Base-by-base conservation (phyloP, 2,113 vertebrate genomes). In the Chloroceryle aenea region DNA sequence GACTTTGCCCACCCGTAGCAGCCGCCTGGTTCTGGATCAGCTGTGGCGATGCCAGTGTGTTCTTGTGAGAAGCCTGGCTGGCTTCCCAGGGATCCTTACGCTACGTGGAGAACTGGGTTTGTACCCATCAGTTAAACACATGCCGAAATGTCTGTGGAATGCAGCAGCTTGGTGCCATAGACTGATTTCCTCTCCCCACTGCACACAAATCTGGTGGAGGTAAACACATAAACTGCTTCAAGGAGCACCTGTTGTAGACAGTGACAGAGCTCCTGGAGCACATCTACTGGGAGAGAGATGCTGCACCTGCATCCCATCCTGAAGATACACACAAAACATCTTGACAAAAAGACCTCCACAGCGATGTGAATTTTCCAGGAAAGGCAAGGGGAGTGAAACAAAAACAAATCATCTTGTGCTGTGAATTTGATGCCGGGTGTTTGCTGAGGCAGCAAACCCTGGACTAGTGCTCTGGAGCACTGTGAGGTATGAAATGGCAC, bases 391-490 rank as follows among this genome's bases (percentile, higher is more conserved):
- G 36, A 3, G 5, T 3, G 20, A 81, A 85, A 48, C 19, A 71
- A 45, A 50, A 71, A 47, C 16, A 32, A 58, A 50, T 55, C 17
- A 43, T 56, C 53, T 53, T 68, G 30, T 7, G n/a, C 58, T 29
- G 29, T 50, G 38, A 78, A 50, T 34, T 66, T n/a, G 32, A 62
- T 58, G 55, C 6, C 36, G 67, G 64, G 32, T 61, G 30, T 72
- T 76, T 94, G 95, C 83, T 90, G 92, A 95, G 71, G 48, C 47
- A 32, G 85, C 61, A 95, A 53, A 76, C 32, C 89, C 81, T 50
- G 40, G 52, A 30, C 16, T 59, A 16, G 32, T 30, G 59, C 59
- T 90, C 53, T 62, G 32, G 47, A 74, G 53, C 58, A 29, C 66
- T 50, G 20, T 22, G 32, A 94, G 64, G 55, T 56, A 43, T 16